Base-by-base conservation (phyloP, 30 jellyfish, hydroid and myxozoan genomes). In the Pseudorhiza aurosa region DNA sequence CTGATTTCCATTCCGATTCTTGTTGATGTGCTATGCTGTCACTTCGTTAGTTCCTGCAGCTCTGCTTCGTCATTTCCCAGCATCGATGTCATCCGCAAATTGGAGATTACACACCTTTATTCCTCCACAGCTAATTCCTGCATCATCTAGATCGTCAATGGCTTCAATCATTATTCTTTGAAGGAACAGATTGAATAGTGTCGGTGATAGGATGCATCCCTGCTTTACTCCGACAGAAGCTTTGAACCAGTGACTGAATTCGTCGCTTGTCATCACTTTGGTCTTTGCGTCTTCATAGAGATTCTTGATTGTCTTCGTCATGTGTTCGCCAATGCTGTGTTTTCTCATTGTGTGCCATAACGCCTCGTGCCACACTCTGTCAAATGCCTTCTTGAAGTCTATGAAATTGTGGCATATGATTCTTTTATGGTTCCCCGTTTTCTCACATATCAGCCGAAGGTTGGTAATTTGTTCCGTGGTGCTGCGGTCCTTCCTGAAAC, bases 311-410 rank as follows among this genome's bases (percentile, higher is more conserved):
- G n/a, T n/a, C n/a, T n/a, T n/a, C n/a, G n/a, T n/a, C n/a, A n/a
- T n/a, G n/a, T n/a, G n/a, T n/a, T n/a, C n/a, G 53, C 15, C 53
- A 40, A 40, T 40, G 53, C 15, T 40, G 15, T 40, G 53, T 40
- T 15, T 0, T n/a, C 15, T 40, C 53, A 40, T 40, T 40, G 53
- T 40, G 53, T 9, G 14, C 53, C 53, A 40, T 46, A 46, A 27
- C 19, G 60, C 60, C 60, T 46, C 60, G 15, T 46, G 19, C 82
- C 82, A 57, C 80, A 42, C 45, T 55, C 37, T 46, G 19, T 46
- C 67, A 24, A 71, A 44, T 12, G 55, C 55, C 25, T 35, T 50
- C 37, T 45, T 64, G 65, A 22, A 67, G 65, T 42, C 37, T 1
- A 19, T 36, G 43, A 67, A 33, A 36, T 42, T 37, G 40, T 67